phyloP scores from a whole-genome alignment of 2,113 vertebrate genomes.

The Melanocharis versteri region DNA sequence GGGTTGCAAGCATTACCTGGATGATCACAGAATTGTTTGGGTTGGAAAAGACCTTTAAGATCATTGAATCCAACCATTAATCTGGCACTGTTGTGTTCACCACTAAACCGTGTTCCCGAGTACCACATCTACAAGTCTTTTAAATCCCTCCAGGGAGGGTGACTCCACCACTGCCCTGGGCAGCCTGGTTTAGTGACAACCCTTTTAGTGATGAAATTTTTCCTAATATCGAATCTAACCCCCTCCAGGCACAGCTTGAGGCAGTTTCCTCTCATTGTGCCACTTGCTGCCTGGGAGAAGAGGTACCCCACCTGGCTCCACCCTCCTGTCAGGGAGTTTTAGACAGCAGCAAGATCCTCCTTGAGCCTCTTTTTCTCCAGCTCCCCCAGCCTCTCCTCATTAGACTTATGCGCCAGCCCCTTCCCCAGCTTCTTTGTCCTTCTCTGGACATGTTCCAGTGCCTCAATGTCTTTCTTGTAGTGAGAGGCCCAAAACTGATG shows the following conservation, averaged over 20 bases:
- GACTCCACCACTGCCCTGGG: neutral
- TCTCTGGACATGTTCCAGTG: neutral
- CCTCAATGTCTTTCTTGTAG: neutral
- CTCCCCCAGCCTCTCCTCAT: neutral
- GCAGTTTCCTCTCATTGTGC: neutral
- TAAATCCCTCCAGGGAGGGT: neutral
- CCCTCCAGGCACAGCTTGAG: neutral
- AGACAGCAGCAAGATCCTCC: neutral
- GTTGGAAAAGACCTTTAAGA: neutral
- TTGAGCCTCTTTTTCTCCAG: neutral
- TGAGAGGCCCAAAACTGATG: neutral
- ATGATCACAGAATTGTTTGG: neutral
- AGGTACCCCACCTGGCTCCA: neutral
- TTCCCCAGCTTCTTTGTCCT: neutral
- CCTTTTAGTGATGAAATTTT: neutral
- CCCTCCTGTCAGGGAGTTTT: neutral
- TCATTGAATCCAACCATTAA: neutral
- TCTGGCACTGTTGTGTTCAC: neutral
- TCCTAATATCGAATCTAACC: neutral
- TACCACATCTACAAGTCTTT: neutral
- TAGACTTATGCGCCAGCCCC: neutral
- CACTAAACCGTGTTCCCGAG: neutral
- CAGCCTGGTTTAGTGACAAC: neutral
- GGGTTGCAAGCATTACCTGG: slow-evolving; percentile 43
- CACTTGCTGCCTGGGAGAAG: neutral